Evolutionary conservation across 2,888 invertebrate genomes (phyloP), one percentile per base, ranked within the genome.

Genomic region (Brachyopa scutellaris): DNA sequence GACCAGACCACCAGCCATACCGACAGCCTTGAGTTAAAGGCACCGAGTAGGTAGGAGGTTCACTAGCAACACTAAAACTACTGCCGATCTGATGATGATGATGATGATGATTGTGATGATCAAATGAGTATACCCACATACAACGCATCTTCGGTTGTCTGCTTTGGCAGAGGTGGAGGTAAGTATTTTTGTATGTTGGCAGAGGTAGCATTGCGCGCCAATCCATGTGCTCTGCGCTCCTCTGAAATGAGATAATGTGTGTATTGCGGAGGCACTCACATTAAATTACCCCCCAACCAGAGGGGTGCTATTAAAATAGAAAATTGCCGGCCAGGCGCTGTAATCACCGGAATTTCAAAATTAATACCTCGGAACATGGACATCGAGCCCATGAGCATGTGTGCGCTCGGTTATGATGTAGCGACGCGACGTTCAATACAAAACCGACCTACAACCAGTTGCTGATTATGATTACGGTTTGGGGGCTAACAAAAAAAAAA

Each of bases 341-440:
- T 82, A 82, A 82, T 82, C 82, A 70, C 76, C 82, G 70, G 82
- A 82, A 82, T 82, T 82, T 82, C 40, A 61, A 70, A 82, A 69
- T 82, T 82, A 76, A 82, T 76, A 76, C 74, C 62, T 62, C 62
- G 33, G 38, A 40, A 62, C 57, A 49, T 31, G 61, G 59, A 51
- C 62, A n/a, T n/a, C n/a, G n/a, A n/a, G n/a, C n/a, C n/a, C n/a
- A n/a, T n/a, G 64, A 69, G 74, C 80, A 74, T 80, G 62, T 80
- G 76, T 62, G 7, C 11, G n/a, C 33, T 45, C 47, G 61, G 55
- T 40, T 45, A 53, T 17, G 13, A 45, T n/a, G n/a, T n/a, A 49
- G 42, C 26, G 45, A 11, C 66, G 8, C n/a, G 47, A 11, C 31
- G 33, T 42, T n/a, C n/a, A n/a, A n/a, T n/a, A n/a, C n/a, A n/a